Evolutionary conservation across 1,140 invertebrate species (phyloP).

Genomic region (Drosophila repleta): DNA sequence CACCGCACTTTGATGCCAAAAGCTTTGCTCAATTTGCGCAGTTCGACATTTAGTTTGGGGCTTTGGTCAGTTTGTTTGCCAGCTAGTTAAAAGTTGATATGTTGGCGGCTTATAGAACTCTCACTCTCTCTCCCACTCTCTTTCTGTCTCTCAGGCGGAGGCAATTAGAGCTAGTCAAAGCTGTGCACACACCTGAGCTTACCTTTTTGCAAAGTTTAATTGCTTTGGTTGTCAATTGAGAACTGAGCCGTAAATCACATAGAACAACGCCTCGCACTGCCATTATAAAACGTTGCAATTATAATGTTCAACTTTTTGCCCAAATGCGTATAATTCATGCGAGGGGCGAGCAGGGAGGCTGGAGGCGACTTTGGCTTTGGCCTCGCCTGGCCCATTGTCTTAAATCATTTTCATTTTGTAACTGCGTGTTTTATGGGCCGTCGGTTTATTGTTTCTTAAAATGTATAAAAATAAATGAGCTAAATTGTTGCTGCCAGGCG

Average conservation of each 20-base stretch:
- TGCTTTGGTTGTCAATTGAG: constrained; percentile 29
- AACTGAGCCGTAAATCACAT: constrained; percentile 33
- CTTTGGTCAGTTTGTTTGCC: no score
- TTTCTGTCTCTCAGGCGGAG: no score
- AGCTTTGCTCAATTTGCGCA: no score
- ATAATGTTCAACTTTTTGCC: constrained; percentile 52
- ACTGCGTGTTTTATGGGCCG: constrained; percentile 79
- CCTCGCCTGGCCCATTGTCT: constrained; percentile 44
- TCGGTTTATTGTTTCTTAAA: constrained; percentile 82
- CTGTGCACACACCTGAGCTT: no score
- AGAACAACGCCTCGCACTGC: constrained; percentile 8
- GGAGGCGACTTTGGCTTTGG: neutral
- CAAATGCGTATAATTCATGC: constrained; percentile 47
- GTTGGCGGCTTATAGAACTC: no score
- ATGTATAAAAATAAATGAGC: constrained; percentile 80
- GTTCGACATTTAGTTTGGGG: no score
- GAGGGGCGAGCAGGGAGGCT: neutral
- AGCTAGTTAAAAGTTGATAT: no score
- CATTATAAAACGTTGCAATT: constrained; percentile 58
- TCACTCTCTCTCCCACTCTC: no score
- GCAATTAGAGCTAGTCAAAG: no score
- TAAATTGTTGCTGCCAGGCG: constrained; percentile 47
- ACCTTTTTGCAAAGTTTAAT: neutral
- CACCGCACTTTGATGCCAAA: no score
- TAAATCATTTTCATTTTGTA: constrained; percentile 81